Evolutionary conservation across 2,113 vertebrate genomes (phyloP).

Genomic region (Diglossa brunneiventris): DNA sequence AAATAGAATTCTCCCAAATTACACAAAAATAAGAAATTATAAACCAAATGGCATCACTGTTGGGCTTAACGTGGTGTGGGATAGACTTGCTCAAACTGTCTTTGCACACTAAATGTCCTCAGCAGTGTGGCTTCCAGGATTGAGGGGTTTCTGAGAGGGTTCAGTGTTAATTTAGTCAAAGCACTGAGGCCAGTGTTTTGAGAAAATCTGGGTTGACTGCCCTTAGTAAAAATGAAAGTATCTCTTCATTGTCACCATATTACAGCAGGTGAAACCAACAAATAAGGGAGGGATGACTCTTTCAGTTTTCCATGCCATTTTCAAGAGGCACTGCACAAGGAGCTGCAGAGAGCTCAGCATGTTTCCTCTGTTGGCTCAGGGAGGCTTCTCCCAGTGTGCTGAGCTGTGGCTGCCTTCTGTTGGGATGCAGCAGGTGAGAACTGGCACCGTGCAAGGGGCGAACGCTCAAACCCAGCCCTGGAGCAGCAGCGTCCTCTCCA

Average conservation of each 20-base stretch:
- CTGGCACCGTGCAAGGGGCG: rapidly evolving
- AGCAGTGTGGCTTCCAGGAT: neutral
- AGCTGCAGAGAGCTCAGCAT: neutral
- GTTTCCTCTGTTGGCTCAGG: neutral
- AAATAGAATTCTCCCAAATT: constrained; percentile 48
- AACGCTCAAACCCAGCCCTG: neutral
- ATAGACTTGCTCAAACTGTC: neutral
- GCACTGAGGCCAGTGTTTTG: neutral
- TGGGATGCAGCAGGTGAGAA: neutral
- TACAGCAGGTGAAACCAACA: neutral
- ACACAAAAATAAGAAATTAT: neutral
- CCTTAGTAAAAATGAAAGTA: neutral
- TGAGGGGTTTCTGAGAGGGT: neutral
- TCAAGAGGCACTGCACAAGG: rapidly evolving
- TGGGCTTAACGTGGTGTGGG: neutral
- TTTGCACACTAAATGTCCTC: neutral
- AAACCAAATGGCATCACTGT: constrained; percentile 20
- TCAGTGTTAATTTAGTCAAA: neutral
- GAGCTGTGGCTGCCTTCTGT: neutral
- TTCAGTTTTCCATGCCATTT: neutral
- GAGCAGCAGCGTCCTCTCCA: neutral
- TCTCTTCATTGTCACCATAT: rapidly evolving
- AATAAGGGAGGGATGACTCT: neutral
- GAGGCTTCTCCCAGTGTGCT: neutral
- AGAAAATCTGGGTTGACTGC: neutral